A percentile compares a stretch with the other conserved stretches of the same genome.
Conservation (phyloP, 2,797 vertebrate genomes). For the Nyctibius grandis region DNA sequence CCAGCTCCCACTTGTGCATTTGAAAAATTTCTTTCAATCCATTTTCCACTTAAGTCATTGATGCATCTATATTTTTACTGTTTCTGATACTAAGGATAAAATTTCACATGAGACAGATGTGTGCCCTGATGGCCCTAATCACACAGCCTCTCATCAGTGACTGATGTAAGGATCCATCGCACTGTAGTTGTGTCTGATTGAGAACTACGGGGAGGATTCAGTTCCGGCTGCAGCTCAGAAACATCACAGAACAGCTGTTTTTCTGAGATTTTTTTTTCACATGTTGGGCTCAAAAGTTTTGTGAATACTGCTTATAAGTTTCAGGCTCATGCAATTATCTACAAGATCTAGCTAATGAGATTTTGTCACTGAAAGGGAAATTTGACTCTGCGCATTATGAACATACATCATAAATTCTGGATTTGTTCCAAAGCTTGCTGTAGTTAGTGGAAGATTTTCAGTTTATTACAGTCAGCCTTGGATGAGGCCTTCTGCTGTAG, state of each 20-base stretch:
- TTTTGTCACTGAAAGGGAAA: not conserved
- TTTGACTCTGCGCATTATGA: not conserved
- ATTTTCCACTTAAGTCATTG: not conserved
- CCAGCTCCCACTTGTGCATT: not conserved
- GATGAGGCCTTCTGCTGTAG: not conserved
- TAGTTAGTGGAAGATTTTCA: not conserved
- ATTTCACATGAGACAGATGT: not conserved
- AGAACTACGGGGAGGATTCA: accelerated
- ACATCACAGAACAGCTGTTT: not conserved
- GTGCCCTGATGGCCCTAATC: not conserved
- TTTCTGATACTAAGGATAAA: not conserved
- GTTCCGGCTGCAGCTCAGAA: not conserved
- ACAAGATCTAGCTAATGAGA: not conserved
- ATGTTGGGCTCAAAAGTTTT: not conserved
- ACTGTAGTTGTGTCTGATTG: not conserved
- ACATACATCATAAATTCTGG: not conserved
- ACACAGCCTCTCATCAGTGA: not conserved
- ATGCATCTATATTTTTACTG: not conserved
- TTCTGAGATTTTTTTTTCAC: not conserved
- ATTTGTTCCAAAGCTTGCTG: not conserved
- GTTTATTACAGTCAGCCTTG: not conserved
- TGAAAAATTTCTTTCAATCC: not conserved
- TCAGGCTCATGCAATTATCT: not conserved
- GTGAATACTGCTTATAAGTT: not conserved
- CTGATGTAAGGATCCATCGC: not conserved